Base-by-base conservation (phyloP, 1,140 invertebrate genomes). In the Andricus grossulariae region DNA sequence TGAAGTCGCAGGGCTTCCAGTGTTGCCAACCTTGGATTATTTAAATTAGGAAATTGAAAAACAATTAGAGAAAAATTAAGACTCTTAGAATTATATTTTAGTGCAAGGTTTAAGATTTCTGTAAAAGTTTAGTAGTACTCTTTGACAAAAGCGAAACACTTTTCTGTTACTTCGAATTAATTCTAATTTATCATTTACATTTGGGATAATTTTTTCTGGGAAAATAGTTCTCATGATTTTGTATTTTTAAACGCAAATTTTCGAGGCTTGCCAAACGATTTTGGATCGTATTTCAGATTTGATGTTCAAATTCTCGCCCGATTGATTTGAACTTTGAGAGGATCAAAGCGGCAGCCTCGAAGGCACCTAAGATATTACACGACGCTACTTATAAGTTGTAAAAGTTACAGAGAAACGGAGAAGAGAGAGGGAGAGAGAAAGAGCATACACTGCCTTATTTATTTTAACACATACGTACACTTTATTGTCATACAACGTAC, bases 361-460 rank as follows among this genome's bases (percentile, higher is more conserved):
- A 19, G 8, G 39, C 3, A 32, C 21, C 25, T 66, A 66, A 39
- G 57, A 66, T 66, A 66, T 66, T 66, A 66, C 12, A 39, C 25
- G 25, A 66, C 25, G 21, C 11, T 66, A 66, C 60, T 39, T 74
- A 74, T 45, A 74, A 60, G 73, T 66, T 66, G 25, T 66, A 66
- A 66, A 66, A 32, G 60, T 66, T 66, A 66, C 16, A 15, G 60
- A 84, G 55, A 74, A 81, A 55, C 72, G 78, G 79, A 82, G 80
- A 73, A 81, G 78, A 81, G 72, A 85, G 75, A 70, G 57, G 70
- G 73, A 80, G 83, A 87, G 76, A 80, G 73, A 84, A 80, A 83
- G 75, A 82, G 78, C 80, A 87, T 86, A 84, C 86, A 90, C 86
- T 90, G 89, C 88, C 88, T 90, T 89, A 89, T 90, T 89, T 90